These are phyloP conservation scores for Drosophila triauraria DNA, from an alignment of 1,140 invertebrate genomes.

Conservation along the genomic window DNA sequence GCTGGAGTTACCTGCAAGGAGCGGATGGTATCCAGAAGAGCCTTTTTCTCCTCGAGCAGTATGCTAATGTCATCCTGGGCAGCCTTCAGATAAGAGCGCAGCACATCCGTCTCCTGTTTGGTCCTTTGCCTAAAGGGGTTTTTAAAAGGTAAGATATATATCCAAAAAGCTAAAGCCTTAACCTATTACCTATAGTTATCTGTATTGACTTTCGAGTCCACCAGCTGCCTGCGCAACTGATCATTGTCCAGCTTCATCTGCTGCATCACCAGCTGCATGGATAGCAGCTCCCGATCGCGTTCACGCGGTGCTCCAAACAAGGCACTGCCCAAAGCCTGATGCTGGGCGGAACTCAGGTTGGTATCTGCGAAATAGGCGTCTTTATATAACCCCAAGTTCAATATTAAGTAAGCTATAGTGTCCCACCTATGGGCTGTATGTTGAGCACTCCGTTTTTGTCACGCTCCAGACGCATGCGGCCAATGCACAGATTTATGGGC, in stretches of 20 bases:
- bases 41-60: conserved; percentile 90
- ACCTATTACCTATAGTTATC: conserved; percentile 87
- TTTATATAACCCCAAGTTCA: background rate
- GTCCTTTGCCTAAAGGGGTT: conserved; percentile 84
- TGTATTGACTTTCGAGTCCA: conserved; percentile 87
- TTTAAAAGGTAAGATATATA: background rate
- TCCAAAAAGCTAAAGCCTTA: background rate
- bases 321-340: conserved; percentile 48
- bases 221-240: conserved; percentile 87
- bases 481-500: conserved; percentile 91
- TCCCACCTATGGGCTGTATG: conserved; percentile 87
- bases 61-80: conserved; percentile 90
- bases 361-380: conserved; percentile 45
- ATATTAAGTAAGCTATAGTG: background rate
- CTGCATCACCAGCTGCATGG: conserved; percentile 86
- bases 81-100: conserved; percentile 87
- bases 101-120: conserved; percentile 88
- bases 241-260: conserved; percentile 88
- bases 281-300: conserved; percentile 85
- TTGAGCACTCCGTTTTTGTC: conserved; percentile 90
- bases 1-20: conserved; percentile 87
- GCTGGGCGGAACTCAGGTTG: conserved; percentile 53
- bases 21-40: conserved; percentile 89
- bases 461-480: conserved; percentile 89
- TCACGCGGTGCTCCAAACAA: conserved; percentile 76